phyloP scores from a whole-genome alignment of 2,113 vertebrate genomes.

The chimpanzee (Pan troglodytes) region NHGRI_mPanTro3-v2.1_pri NC_072420.2:20448501-20449000 shows the following conservation, averaged over 20 bases:
- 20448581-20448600: not conserved
- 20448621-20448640: not conserved
- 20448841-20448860: not conserved
- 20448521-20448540: not conserved
- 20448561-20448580: not conserved
- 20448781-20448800: not conserved
- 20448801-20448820: not conserved
- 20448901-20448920: not conserved
- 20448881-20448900: not conserved
- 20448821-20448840: not conserved
- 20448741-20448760: not conserved
- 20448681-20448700: not conserved
- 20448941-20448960: not conserved
- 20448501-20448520: not conserved
- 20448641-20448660: not conserved
- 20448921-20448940: not conserved
- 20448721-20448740: not conserved
- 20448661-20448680: not conserved
- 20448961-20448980: not conserved
- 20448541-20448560: not conserved
- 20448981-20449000: not conserved
- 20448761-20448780: not conserved
- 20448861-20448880: not conserved
- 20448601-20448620: not conserved
- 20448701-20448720: not conserved